These are phyloP conservation scores for Ophraella communa DNA, from an alignment of 2,888 invertebrate genomes.

Conservation along the genomic window DNA sequence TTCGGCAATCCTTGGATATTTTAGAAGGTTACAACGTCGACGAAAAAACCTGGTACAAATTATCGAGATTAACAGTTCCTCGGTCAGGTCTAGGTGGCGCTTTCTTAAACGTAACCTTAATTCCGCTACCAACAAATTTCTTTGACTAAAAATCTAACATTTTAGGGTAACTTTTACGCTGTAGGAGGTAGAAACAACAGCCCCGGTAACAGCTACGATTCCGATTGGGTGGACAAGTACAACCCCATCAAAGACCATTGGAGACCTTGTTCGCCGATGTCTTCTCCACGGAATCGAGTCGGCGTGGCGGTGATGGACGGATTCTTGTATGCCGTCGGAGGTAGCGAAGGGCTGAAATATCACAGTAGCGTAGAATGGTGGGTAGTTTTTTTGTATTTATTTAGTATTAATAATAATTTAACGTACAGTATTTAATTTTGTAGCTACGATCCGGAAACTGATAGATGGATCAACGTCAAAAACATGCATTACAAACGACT, in stretches of 20 bases:
- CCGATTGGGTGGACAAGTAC: slow-evolving; percentile 88
- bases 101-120: slow-evolving; percentile 72
- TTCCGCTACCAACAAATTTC: too few species aligned
- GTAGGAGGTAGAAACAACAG: slow-evolving; percentile 93
- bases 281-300: slow-evolving; percentile 84
- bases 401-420: too few species aligned
- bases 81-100: slow-evolving; percentile 88
- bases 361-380: slow-evolving; percentile 90
- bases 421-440: too few species aligned
- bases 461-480: slow-evolving; percentile 79
- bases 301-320: slow-evolving; percentile 96
- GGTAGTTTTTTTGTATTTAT: slow-evolving; percentile 52
- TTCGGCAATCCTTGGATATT: slow-evolving; percentile 82
- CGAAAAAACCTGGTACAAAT: slow-evolving; percentile 81
- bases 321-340: slow-evolving; percentile 89
- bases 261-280: slow-evolving; percentile 88
- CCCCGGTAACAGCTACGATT: slow-evolving; percentile 85
- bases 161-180: slow-evolving; percentile 84
- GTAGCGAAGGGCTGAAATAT: slow-evolving; percentile 84
- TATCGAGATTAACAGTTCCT: slow-evolving; percentile 85
- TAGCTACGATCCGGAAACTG: slow-evolving; percentile 87
- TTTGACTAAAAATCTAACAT: not conserved
- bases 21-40: slow-evolving; percentile 89
- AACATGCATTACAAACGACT: slow-evolving; percentile 79
- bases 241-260: slow-evolving; percentile 86